Percentiles rank a stretch among this genome's conserved stretches.
phyloP scores from a whole-genome alignment of 2,113 vertebrate species.

The Centropus unirufus region DNA sequence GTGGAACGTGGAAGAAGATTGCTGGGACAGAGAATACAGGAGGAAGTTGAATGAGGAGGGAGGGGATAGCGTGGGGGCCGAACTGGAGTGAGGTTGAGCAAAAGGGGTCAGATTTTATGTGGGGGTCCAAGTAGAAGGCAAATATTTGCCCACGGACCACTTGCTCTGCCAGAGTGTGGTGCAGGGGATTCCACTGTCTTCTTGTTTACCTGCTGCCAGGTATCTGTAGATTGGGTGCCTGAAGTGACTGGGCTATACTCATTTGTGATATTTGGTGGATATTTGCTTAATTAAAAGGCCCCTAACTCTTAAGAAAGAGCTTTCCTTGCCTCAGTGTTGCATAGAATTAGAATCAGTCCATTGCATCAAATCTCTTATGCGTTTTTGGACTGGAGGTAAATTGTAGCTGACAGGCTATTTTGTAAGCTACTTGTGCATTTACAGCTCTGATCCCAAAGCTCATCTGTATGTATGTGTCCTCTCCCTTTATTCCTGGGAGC shows the following conservation, averaged over 20 bases:
- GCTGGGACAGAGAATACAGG: not conserved
- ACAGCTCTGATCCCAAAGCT: not conserved
- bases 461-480: not conserved
- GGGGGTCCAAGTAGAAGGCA: not conserved
- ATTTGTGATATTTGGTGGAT: not conserved
- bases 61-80: not conserved
- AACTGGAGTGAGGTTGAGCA: not conserved
- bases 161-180: not conserved
- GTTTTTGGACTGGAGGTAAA: not conserved
- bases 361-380: fast-evolving
- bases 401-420: not conserved
- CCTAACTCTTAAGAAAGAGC: not conserved
- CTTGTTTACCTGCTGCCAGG: not conserved
- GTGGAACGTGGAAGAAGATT: not conserved
- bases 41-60: not conserved
- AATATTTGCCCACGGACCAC: not conserved
- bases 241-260: not conserved
- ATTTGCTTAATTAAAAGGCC: not conserved
- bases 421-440: not conserved
- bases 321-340: not conserved
- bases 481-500: not conserved
- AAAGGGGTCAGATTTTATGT: not conserved
- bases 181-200: not conserved
- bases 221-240: not conserved
- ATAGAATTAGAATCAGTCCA: not conserved